Evolutionary conservation across 2,113 vertebrate species (phyloP).

Genomic region (Meles meles): DNA sequence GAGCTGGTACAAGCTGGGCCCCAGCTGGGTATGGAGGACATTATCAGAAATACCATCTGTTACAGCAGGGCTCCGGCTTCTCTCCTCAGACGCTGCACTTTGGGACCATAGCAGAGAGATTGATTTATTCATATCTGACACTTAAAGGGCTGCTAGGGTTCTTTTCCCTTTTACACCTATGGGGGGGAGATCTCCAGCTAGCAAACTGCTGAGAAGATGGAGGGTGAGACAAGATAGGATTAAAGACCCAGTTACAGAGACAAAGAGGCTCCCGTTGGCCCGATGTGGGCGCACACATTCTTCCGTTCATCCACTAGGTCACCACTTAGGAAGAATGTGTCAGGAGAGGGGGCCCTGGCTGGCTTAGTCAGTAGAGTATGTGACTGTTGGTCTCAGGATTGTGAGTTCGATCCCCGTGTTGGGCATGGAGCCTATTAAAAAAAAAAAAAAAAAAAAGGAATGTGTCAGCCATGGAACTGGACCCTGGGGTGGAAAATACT

Average conservation of each 20-base stretch:
- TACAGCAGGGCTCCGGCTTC: neutral
- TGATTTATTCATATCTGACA: neutral
- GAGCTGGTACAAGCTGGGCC: neutral
- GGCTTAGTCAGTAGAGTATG: neutral
- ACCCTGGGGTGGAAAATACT: neutral
- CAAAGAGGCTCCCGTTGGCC: neutral
- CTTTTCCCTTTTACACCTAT: neutral
- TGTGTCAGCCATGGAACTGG: neutral
- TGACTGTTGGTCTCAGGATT: neutral
- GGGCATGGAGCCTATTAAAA: neutral
- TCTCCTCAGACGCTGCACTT: neutral
- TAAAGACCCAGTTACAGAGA: fast-evolving
- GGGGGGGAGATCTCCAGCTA: neutral
- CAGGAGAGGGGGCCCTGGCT: neutral
- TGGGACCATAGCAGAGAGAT: neutral
- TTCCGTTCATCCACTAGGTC: no score
- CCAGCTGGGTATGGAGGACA: neutral
- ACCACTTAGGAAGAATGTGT: neutral
- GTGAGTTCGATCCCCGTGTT: neutral
- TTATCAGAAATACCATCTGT: slow-evolving; percentile 3
- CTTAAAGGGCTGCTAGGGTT: neutral
- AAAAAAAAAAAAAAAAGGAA: neutral
- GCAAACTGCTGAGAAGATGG: neutral
- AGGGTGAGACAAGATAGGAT: neutral
- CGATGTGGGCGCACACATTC: fast-evolving